phyloP scores from a whole-genome alignment of 2,797 vertebrate species.

The Sardinella longiceps region DNA sequence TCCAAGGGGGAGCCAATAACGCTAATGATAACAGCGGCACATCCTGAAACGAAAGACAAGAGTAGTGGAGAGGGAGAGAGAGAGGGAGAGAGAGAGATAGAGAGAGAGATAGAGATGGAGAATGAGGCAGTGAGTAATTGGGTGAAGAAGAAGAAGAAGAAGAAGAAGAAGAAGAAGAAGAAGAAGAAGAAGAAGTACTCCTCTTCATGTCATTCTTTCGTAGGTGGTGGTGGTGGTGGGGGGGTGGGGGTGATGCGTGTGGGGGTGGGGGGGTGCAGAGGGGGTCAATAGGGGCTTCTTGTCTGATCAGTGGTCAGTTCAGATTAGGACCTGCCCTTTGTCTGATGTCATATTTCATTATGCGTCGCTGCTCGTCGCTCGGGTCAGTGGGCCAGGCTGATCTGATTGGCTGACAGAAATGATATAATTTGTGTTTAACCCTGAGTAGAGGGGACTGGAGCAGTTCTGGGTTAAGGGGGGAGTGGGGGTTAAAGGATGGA shows the following conservation, averaged over 20 bases:
- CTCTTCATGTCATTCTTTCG: background rate
- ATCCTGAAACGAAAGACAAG: background rate
- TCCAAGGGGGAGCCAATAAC: slow-evolving; percentile 14
- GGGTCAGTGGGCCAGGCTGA: slow-evolving; percentile 78
- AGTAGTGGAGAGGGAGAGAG: background rate
- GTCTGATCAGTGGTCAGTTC: slow-evolving; percentile 83
- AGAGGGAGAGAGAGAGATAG: background rate
- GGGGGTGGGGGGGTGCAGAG: background rate
- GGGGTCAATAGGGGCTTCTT: slow-evolving; percentile 76
- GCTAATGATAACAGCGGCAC: slow-evolving; percentile 12
- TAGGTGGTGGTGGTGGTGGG: background rate
- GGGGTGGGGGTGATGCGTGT: background rate
- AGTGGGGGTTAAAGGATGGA: background rate
- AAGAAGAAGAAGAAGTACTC: background rate
- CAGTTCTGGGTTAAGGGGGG: slow-evolving; percentile 66
- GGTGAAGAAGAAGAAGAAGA: background rate
- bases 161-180: background rate
- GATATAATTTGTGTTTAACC: slow-evolving; percentile 77
- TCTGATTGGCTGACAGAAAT: slow-evolving; percentile 85
- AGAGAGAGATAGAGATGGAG: background rate
- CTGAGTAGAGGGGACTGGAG: slow-evolving; percentile 58
- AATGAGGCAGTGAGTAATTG: too few relatives aligned
- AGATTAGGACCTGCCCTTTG: slow-evolving; percentile 82
- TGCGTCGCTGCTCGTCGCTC: slow-evolving; percentile 77
- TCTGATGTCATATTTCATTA: slow-evolving; percentile 84